Percentiles rank a stretch among this genome's conserved stretches.
Evolutionary conservation across 2,113 vertebrate species (phyloP).

Genomic region (Poicephalus gulielmi): DNA sequence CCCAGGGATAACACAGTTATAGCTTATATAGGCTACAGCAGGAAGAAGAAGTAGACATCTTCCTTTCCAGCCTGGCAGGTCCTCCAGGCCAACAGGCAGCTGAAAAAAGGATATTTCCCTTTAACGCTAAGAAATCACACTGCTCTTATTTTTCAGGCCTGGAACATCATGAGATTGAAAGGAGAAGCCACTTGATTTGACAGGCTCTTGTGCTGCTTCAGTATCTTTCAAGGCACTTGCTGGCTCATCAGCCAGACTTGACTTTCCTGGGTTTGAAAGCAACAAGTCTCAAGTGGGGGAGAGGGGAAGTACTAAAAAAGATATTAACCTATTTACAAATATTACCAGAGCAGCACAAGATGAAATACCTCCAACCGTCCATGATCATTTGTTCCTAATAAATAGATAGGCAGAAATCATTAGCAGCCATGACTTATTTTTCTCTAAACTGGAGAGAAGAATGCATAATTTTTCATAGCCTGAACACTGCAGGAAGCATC

Average conservation of each 20-base stretch:
- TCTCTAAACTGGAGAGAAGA: background rate
- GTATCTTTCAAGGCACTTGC: slow-evolving; percentile 31
- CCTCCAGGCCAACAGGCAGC: background rate
- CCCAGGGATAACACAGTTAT: background rate
- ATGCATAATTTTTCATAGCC: background rate
- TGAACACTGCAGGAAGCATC: background rate
- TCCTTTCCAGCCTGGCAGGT: background rate
- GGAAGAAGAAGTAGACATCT: background rate
- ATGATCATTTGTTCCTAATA: slow-evolving; percentile 15
- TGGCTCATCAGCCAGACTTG: slow-evolving; percentile 7
- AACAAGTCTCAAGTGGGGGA: slow-evolving; percentile 18
- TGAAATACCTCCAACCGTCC: background rate
- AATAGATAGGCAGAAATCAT: background rate
- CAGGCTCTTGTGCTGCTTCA: slow-evolving; percentile 49
- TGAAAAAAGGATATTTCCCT: background rate
- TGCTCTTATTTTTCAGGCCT: background rate
- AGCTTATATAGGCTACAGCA: background rate
- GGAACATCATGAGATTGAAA: slow-evolving; percentile 38
- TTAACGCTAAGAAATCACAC: slow-evolving; percentile 14
- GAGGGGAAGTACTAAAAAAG: background rate
- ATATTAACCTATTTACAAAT: slow-evolving; percentile 22
- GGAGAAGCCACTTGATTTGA: slow-evolving; percentile 26
- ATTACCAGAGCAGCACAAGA: background rate
- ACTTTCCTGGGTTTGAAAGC: slow-evolving; percentile 24
- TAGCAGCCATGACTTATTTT: background rate